These are phyloP conservation scores for Limenitis camilla DNA, from an alignment of 2,888 invertebrate genomes.

Conservation along the genomic window DNA sequence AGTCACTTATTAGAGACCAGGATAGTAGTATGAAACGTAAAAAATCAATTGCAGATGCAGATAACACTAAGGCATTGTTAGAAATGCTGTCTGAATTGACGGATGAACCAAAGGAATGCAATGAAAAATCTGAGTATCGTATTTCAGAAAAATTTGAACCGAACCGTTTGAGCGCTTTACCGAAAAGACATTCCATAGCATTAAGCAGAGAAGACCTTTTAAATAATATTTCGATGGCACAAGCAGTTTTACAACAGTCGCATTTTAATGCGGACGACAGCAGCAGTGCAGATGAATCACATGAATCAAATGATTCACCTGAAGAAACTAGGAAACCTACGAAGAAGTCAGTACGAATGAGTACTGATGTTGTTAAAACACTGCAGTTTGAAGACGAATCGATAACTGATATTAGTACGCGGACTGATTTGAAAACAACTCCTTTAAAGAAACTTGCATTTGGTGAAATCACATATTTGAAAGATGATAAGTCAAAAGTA, in stretches of 20 bases:
- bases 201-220: conserved; percentile 48
- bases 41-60: conserved; percentile 37
- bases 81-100: conserved; percentile 51
- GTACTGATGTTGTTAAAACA: conserved; percentile 54
- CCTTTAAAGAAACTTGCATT: conserved; percentile 50
- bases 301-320: conserved; percentile 20
- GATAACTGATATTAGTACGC: conserved; percentile 29
- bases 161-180: conserved; percentile 33
- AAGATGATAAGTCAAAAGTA: conserved; percentile 42
- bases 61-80: conserved; percentile 50
- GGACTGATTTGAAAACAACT: conserved; percentile 28
- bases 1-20: conserved; percentile 20
- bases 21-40: conserved; percentile 15
- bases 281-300: conserved; percentile 32
- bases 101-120: conserved; percentile 28
- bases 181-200: conserved; percentile 40
- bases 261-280: conserved; percentile 37
- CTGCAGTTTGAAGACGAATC: conserved; percentile 56
- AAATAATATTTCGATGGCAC: conserved; percentile 51
- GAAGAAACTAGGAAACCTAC: conserved; percentile 13
- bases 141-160: conserved; percentile 20
- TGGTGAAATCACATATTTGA: conserved; percentile 42
- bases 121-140: conserved; percentile 11
- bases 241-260: conserved; percentile 43
- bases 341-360: conserved; percentile 32